Base-by-base conservation (phyloP, 2,113 vertebrate genomes). In the Prochilodus magdalenae region DNA sequence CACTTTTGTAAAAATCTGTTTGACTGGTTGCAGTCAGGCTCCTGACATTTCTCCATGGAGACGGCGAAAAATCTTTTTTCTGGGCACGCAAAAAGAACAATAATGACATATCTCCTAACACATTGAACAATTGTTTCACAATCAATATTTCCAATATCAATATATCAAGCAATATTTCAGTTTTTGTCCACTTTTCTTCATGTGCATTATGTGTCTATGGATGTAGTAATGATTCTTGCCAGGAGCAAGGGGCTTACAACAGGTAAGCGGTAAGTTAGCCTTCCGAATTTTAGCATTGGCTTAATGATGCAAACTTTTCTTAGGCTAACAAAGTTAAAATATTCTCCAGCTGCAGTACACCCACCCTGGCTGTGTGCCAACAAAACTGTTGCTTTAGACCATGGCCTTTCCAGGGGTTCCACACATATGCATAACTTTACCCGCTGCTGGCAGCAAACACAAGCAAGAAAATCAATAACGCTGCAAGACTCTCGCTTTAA, bases 401-500 rank as follows among this genome's bases (percentile, higher is more conserved):
- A 53, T 33, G 14, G 33, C 71, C 24, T 63, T n/a, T 80, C 26
- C 27, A 86, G 78, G 74, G 82, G 84, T 73, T 30, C 81, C 73
- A 86, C 82, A 78, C 85, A 85, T 86, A 79, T 87, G 90, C 84
- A 88, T 89, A 89, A 88, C 87, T 89, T 91, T 86, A 86, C 78
- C 84, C 57, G 12, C 85, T 88, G 84, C 83, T 89, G 89, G 86
- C 90, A 82, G 65, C 60, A 85, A 79, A 73, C 78, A 81, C 63
- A 70, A 75, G 49, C 84, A 85, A 86, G 79, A 80, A 81, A 82
- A 88, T 80, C 89, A 94, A 93, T 94, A 92, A 91, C 87, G 83
- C 89, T 89, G 79, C 77, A 87, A 90, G 90, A 88, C 86, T 89
- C 87, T 47, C 83, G 86, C 60, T 90, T 83, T 88, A 91, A 90